phyloP scores from a whole-genome alignment of 2,113 vertebrate genomes.

The Rhombomys opimus region DNA sequence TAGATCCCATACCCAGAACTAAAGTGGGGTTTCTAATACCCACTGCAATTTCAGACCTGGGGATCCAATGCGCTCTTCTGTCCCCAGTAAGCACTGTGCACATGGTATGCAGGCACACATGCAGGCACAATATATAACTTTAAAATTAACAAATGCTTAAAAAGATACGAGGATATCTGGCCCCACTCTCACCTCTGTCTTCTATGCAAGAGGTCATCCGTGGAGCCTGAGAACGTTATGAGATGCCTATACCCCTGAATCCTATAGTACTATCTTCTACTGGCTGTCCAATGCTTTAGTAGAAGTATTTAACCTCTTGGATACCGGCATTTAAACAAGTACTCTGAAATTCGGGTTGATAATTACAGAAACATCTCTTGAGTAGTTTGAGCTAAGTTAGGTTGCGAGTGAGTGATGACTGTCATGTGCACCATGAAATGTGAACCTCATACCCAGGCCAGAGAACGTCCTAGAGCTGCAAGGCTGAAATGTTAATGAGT shows the following conservation, averaged over 20 bases:
- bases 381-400: conserved; percentile 10
- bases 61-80: too few species aligned
- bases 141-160: neutral
- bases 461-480: neutral
- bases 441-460: neutral
- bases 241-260: neutral
- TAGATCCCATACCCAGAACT: neutral
- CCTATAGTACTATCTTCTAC: neutral
- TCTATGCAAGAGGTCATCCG: neutral
- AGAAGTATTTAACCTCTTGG: neutral
- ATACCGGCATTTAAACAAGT: neutral
- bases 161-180: neutral
- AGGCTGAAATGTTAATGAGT: neutral
- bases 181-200: neutral
- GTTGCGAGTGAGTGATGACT: neutral
- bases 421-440: neutral
- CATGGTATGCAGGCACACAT: neutral
- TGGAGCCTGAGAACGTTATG: neutral
- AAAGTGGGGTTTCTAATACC: neutral
- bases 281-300: neutral
- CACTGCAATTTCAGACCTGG: neutral
- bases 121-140: neutral
- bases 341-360: neutral
- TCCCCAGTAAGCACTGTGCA: neutral
- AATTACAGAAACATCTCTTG: neutral